A percentile compares a stretch with the other conserved stretches of the same genome.
phyloP scores from a whole-genome alignment of 2,888 invertebrate genomes.

The Mylabris sibirica region DNA sequence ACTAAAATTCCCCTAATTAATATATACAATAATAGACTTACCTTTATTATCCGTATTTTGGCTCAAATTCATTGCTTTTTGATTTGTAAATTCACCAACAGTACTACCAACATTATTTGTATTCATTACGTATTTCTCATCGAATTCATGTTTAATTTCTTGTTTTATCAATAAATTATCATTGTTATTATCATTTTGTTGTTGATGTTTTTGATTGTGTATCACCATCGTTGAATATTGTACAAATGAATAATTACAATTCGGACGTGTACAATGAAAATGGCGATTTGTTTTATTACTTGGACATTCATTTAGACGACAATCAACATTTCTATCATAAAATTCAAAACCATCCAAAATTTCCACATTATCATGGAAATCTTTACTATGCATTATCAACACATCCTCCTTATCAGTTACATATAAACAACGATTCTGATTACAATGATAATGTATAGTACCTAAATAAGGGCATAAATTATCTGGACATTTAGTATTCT shows the following conservation, averaged over 20 bases:
- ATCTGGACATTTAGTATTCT: constrained; percentile 76
- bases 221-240: constrained; percentile 77
- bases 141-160: constrained; percentile 48
- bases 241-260: constrained; percentile 77
- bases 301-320: constrained; percentile 71
- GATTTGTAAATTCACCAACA: constrained; percentile 28
- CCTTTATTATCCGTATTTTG: constrained; percentile 55
- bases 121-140: constrained; percentile 30
- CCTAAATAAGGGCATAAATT: constrained; percentile 74
- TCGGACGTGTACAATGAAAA: constrained; percentile 76
- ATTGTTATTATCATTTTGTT: constrained; percentile 43
- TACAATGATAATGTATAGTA: constrained; percentile 86
- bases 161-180: constrained; percentile 43
- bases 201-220: constrained; percentile 73
- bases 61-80: constrained; percentile 56
- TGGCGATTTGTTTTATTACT: constrained; percentile 77
- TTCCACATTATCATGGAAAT: constrained; percentile 83
- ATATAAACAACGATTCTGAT: constrained; percentile 81
- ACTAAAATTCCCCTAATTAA: not conserved
- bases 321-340: constrained; percentile 78
- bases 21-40: constrained; percentile 40
- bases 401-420: constrained; percentile 81
- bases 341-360: constrained; percentile 87
- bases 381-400: constrained; percentile 82
- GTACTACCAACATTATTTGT: constrained; percentile 26